Conservation (phyloP, 2,113 vertebrate genomes). For the Hoplias malabaricus region DNA sequence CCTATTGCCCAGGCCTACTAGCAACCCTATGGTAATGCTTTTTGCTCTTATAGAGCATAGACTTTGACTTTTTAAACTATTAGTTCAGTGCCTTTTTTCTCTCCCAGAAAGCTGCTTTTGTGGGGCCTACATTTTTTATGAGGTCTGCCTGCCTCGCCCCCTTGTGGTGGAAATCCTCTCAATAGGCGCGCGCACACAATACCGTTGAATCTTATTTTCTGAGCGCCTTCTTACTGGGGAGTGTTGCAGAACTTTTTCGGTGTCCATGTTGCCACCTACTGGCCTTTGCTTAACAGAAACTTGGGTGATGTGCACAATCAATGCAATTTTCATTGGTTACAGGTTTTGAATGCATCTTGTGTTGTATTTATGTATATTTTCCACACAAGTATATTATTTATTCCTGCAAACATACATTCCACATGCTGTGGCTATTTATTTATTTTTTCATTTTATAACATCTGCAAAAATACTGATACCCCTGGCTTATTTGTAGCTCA, state of each 20-base stretch:
- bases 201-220: not conserved
- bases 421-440: conserved; percentile 95
- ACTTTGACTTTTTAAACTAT: conserved; percentile 74
- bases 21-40: conserved; percentile 62
- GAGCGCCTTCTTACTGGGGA: conserved; percentile 75
- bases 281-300: conserved; percentile 71
- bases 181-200: conserved; percentile 19
- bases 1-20: too few species aligned
- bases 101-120: conserved; percentile 83
- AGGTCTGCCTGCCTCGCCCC: conserved; percentile 52
- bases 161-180: conserved; percentile 67
- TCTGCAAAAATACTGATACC: conserved; percentile 57
- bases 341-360: conserved; percentile 72
- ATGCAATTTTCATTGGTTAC: conserved; percentile 90
- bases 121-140: conserved; percentile 65
- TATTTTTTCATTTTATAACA: conserved; percentile 81
- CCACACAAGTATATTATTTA: conserved; percentile 85
- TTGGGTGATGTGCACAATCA: conserved; percentile 90
- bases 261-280: conserved; percentile 69
- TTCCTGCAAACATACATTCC: conserved; percentile 83
- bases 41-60: conserved; percentile 90
- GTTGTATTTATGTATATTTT: conserved; percentile 77
- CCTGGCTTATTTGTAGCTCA: conserved; percentile 78
- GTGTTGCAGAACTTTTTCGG: conserved; percentile 14
- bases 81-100: conserved; percentile 96